Evolutionary conservation across 2,888 invertebrate species (phyloP), one percentile per base, ranked within the genome.

Genomic region (Torymus tubicola): DNA sequence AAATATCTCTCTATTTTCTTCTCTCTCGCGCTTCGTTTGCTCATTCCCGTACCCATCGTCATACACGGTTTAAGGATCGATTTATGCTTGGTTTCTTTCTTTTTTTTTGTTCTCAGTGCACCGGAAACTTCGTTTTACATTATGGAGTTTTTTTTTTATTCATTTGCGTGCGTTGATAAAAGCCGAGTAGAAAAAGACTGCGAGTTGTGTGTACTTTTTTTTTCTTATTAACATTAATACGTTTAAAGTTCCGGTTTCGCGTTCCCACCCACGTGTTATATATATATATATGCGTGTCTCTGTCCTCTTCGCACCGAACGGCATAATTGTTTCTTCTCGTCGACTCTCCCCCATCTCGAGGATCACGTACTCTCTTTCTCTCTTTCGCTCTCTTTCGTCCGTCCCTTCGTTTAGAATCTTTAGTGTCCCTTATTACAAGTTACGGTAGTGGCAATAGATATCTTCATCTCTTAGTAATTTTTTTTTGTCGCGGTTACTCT

Each of bases 351-450:
- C 21, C 69, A 69, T 42, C 42, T 42, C 42, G 63, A 79, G 63
- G 64, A 77, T 68, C 42, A 73, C 73, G 31, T 94, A 79, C 79
- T 77, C 75, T 42, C 42, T 42, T 8, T 42, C 42, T 42, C 42
- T 42, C 8, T 42, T 4, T 5, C 31, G 3, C 3, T 31, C 5
- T 31, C 31, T 31, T 68, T 82, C 73, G 72, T 85, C 84, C 74
- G 83, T 85, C 83, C 69, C 83, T 83, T 84, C 84, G 84, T 85
- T 86, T 84, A 86, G 86, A 86, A 86, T 80, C 42, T 70, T 75
- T 85, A 42, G 42, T 42, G 75, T 61, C 16, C 75, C 64, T 63
- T 88, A 87, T 88, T 88, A 88, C 87, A 86, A 87, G 86, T 73
- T 73, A 77, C 24, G 55, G 53, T 76, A 74, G 55, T 74, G 55